phyloP scores from a whole-genome alignment of 2,797 vertebrate species.

The Tarsius wallacei region DNA sequence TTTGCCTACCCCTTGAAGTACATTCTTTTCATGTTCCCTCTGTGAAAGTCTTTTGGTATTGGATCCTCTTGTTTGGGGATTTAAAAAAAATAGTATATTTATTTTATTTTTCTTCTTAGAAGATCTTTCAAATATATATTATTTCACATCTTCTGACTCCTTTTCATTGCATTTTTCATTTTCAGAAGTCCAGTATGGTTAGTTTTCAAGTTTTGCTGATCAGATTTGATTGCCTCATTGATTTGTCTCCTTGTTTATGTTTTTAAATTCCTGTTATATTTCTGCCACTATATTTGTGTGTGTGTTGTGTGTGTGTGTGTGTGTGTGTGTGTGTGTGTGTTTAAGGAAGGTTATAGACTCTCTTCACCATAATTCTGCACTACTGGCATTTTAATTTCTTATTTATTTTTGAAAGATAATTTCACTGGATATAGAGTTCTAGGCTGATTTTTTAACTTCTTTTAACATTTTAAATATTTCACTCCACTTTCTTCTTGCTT shows the following conservation, averaged over 20 bases:
- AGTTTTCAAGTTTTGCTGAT: slow-evolving; percentile 38
- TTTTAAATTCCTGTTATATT: slow-evolving; percentile 39
- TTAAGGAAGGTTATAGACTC: neutral
- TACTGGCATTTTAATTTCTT: slow-evolving; percentile 13
- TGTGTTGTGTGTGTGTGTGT: too few relatives aligned
- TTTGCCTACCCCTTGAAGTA: neutral
- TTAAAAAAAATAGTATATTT: neutral
- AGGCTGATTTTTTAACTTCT: neutral
- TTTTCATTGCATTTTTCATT: slow-evolving; percentile 44
- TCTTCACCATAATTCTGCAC: neutral
- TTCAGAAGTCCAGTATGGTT: neutral
- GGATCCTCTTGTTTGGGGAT: neutral
- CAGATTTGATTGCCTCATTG: neutral
- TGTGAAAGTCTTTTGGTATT: neutral
- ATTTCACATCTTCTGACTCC: neutral
- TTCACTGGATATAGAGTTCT: slow-evolving; percentile 26
- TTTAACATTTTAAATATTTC: neutral
- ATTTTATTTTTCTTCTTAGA: slow-evolving; percentile 62
- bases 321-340: too few relatives aligned
- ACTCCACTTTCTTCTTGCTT: neutral
- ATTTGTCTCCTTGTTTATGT: neutral
- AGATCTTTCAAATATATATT: slow-evolving; percentile 7
- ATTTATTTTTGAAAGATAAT: slow-evolving; percentile 23
- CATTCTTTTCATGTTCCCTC: neutral
- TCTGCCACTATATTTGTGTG: neutral